Base-by-base conservation (phyloP, 2,888 invertebrate species). In the Chorisops tibialis region DNA sequence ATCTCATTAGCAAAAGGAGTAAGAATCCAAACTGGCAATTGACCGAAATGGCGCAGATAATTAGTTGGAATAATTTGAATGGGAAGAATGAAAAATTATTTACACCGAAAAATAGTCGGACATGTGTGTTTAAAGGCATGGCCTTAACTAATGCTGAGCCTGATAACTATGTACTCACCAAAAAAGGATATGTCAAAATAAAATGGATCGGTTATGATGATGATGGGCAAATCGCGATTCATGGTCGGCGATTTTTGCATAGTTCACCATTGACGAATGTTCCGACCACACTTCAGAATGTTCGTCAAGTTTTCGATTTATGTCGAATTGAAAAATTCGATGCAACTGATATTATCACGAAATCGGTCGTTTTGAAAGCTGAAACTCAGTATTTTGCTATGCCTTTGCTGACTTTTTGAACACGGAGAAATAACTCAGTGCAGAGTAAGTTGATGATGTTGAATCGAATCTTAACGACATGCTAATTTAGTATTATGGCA, bases 201-300 rank as follows among this genome's bases (percentile, higher is more conserved):
- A 19, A 52, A 39, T 39, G 2, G 1, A 39, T 52, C 4, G 19
- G 21, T 21, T 21, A 19, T 14, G 37, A 35, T 7, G 12, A 11
- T 7, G 4, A 2, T 11, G 52, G 52, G 6, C 5, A 39, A 14
- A 2, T 52, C 3, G 37, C 30, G 6, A 11, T 52, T 3, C 18
- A 24, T 37, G 52, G 52, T n/a, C 39, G 22, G 12, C 52, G 52
- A 12, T 52, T 39, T 39, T n/a, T 24, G 4, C 39, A 52, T 12
- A 39, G 39, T 19, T 11, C 21, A n/a, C 21, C 52, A 6, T 39
- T 52, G 9, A 52, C 52, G 7, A n/a, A 9, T 19, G 22, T 52
- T 21, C 16, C 30, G 21, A 52, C 52, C 12, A 21, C 38, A 12
- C 14, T n/a, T 6, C 52, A 52, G 14, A 52, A 52, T 21, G 39